Evolutionary conservation across 1,140 invertebrate species (phyloP).

Genomic region (Atta colombica): DNA sequence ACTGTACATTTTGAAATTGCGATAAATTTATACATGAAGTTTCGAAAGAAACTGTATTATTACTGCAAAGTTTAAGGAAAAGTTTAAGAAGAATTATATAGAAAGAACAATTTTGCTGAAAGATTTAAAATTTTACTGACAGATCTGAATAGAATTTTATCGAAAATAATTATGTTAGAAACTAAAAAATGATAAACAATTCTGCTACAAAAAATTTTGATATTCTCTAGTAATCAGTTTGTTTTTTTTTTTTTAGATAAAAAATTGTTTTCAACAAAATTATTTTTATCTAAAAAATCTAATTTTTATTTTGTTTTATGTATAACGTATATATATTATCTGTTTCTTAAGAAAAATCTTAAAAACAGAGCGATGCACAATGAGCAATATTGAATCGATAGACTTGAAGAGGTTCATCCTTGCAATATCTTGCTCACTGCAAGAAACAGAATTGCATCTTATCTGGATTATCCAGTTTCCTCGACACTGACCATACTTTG

Average conservation of each 20-base stretch:
- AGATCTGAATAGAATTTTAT: too few species aligned
- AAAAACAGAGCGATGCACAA: background rate
- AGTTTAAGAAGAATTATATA: too few species aligned
- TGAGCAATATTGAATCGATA: background rate
- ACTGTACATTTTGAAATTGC: background rate
- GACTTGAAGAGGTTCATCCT: background rate
- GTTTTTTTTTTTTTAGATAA: too few species aligned
- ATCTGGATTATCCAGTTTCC: constrained; percentile 39
- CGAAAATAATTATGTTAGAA: too few species aligned
- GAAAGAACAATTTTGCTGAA: too few species aligned
- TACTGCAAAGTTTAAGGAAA: background rate
- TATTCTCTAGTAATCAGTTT: too few species aligned
- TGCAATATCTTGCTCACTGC: background rate
- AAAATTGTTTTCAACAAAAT: too few species aligned
- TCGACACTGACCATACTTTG: constrained; percentile 21
- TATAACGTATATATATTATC: background rate
- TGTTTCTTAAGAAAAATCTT: background rate
- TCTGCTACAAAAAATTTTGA: too few species aligned
- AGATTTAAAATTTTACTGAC: too few species aligned
- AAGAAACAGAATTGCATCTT: constrained; percentile 50
- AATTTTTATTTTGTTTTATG: background rate
- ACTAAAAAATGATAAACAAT: too few species aligned
- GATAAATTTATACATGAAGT: background rate
- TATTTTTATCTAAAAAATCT: background rate
- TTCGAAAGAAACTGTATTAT: background rate